Evolutionary conservation across 1,140 invertebrate genomes (phyloP), one percentile per base, ranked within the genome.

Genomic region (Drosophila setifemur): DNA sequence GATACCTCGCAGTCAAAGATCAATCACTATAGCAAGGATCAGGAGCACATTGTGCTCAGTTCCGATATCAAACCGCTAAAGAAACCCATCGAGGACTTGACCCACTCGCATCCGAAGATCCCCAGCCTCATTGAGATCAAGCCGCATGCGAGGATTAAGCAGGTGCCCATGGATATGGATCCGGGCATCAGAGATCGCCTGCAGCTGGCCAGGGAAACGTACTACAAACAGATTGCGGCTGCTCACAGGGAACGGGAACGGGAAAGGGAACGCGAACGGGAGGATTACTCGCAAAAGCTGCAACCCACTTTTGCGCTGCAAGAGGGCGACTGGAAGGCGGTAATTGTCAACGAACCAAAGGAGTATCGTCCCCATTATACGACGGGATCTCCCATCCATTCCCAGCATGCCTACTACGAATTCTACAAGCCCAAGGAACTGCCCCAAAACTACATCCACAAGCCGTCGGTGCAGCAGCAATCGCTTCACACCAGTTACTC

Each of bases 21-120:
- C 40, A 90, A 90, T 71, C 90, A 90, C 29, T 90, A 90, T 31
- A 90, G 90, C 55, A 88, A 89, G 39, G 74, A 90, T 61, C 90
- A 90, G 42, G 90, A 90, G 21, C 88, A 90, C 28, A 90, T 90
- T 44, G 83, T 90, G 3, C 61, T 90, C 0, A 90, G 88, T 43
- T 90, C 90, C 1, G 89, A 90, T 55, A 88, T 90, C n/a, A 88
- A 88, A 37, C 81, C 67, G 0, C 33, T 73, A 7, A 90, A 90
- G 42, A 73, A 66, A 12, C 87, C 89, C 21, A 85, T 90, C 7
- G 88, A 89, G 54, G 88, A 90, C 58, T 21, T 90, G 0, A 86
- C 87, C 0, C 74, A 90, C 12, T 76, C 85, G 2, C 87, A 90
- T 47, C 89, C 89, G 3, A 85, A 77, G 48, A 73, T 89, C 4